Evolutionary conservation across 2,797 vertebrate species (phyloP), one percentile per base, ranked within the genome.

Genomic region (Distichodus sexfasciatus): DNA sequence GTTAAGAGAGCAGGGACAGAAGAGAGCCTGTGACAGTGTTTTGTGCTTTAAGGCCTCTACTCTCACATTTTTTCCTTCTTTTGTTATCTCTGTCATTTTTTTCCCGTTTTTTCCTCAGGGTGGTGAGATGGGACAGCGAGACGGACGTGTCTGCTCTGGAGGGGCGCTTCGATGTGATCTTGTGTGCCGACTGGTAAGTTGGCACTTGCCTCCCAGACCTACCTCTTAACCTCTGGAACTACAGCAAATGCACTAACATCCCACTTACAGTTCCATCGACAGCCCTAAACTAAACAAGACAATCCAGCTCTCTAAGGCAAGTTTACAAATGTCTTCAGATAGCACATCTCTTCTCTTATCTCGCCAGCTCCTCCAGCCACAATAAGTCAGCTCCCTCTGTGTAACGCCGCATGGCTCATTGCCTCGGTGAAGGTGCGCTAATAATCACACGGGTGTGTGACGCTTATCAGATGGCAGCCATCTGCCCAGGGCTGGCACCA

Each of bases 121-220:
- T 97, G 90, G 87, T 98, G 84, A 92, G 95, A 90, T 99, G 97
- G 97, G 97, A 99, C 94, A 94, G 93, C 85, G 94, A 98, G 88
- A 87, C 86, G 77, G 96, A 98, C 84, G 92, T 99, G 84, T 93
- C 94, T 81, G 88, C 93, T 78, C 86, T 97, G 81, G 95, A 98
- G 92, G 93, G 94, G 91, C 94, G 93, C 91, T 99, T 98, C 90
- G 96, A 98, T 88, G 90, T 95, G 87, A 88, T 98, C 92, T 93
- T 98, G 93, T 98, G 96, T 89, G 95, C 96, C 85, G 96, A 99
- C 94, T 98, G 97, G 97, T 99, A 94, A 91, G 96, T 93, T 88
- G 28, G 15, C 26, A 8, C 19, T 66, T 35, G 31, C 31, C 31
- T 35, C 4, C 31, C 31, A 35, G 31, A 35, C 31, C 31, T 35